Evolutionary conservation across 64 coral and sea anemone species (phyloP).

Genomic region (Montipora cactus): DNA sequence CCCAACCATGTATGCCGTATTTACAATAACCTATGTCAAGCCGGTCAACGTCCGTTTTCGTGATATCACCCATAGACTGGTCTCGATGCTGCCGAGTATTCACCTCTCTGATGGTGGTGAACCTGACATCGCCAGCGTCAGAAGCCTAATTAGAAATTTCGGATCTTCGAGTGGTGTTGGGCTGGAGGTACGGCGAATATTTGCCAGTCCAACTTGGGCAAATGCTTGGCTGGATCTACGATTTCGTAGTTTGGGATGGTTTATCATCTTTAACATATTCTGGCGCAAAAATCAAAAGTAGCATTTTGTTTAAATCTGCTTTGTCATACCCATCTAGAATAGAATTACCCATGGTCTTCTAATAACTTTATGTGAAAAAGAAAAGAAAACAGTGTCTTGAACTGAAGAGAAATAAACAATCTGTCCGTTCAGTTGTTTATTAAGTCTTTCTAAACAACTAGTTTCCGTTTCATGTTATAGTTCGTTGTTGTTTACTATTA

Average conservation of each 20-base stretch:
- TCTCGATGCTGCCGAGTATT: constrained; percentile 37
- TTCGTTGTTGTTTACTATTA: constrained; percentile 14
- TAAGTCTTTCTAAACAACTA: constrained; percentile 6
- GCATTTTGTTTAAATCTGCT: background rate
- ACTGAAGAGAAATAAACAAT: background rate
- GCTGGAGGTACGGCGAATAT: too few relatives aligned
- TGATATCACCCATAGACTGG: constrained; percentile 20
- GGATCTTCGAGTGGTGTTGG: constrained; percentile 16
- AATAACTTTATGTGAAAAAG: background rate
- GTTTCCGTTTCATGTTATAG: constrained; percentile 23
- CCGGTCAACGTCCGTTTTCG: constrained; percentile 5
- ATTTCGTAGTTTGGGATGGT: background rate
- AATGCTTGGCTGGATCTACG: too few relatives aligned
- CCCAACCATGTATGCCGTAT: background rate
- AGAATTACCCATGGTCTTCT: background rate
- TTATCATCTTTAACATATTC: background rate
- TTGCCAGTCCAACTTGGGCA: too few relatives aligned
- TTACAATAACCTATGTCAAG: constrained; percentile 24
- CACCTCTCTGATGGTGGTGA: constrained; percentile 34
- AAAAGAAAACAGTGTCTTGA: constrained; percentile 11
- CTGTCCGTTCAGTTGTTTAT: background rate
- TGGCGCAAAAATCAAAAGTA: background rate
- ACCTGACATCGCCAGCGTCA: constrained; percentile 4
- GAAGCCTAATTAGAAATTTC: constrained; percentile 41
- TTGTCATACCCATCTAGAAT: background rate